These are phyloP conservation scores for Standfussiana lucernea DNA, from an alignment of 2,888 invertebrate species.

Conservation along the genomic window DNA sequence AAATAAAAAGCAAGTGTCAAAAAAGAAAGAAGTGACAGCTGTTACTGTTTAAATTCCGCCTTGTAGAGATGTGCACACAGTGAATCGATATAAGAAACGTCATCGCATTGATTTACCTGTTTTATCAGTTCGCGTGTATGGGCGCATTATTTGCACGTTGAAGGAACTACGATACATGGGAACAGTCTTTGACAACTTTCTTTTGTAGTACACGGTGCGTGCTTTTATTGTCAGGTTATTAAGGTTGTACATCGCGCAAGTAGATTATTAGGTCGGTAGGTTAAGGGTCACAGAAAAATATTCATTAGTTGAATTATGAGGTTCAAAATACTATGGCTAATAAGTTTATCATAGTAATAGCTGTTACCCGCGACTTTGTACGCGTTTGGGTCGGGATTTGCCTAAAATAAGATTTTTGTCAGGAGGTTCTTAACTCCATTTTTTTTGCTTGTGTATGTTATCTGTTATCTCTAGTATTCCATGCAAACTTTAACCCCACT, in stretches of 20 bases:
- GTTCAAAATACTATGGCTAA: not conserved
- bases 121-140: conserved; percentile 13
- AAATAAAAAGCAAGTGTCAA: conserved; percentile 14
- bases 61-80: not conserved
- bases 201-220: conserved; percentile 19
- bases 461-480: too few relatives aligned
- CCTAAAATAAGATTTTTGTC: too few relatives aligned
- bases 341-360: too few relatives aligned
- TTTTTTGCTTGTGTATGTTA: too few relatives aligned
- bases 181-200: conserved; percentile 54
- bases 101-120: not conserved
- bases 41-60: conserved; percentile 2
- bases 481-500: too few relatives aligned
- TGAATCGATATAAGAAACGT: conserved; percentile 9
- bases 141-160: conserved; percentile 14
- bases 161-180: conserved; percentile 46
- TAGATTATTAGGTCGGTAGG: conserved; percentile 43
- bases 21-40: conserved; percentile 34
- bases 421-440: too few relatives aligned
- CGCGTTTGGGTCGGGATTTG: too few relatives aligned
- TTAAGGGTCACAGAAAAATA: not conserved
- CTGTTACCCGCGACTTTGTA: too few relatives aligned
- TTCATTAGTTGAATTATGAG: not conserved
- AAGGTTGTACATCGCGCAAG: conserved; percentile 6
- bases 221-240: conserved; percentile 28